Evolutionary conservation across 2,113 vertebrate species (phyloP), one percentile per base, ranked within the genome.

Genomic region (Microtus oregoni): DNA sequence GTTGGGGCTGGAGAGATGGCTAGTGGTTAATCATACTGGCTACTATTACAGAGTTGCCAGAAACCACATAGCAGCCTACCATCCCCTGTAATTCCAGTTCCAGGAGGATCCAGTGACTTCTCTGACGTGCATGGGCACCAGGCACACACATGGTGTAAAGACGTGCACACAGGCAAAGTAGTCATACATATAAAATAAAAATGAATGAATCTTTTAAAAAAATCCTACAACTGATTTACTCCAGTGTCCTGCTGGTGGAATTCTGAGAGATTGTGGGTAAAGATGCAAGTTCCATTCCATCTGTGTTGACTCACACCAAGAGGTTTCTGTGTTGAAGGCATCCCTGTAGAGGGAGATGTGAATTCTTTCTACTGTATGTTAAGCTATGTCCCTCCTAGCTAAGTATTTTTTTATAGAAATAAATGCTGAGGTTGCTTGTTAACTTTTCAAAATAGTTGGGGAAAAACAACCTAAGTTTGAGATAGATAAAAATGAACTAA

Each of bases 141-240:
- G 13, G 14, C 55, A 24, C 3, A 61, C 13, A 14, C 32, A 15
- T 14, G 6, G 81, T 17, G 0, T 4, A 83, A 30, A 28, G 24
- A 41, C 20, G 63, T 58, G 38, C 13, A 38, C 12, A 26, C 22
- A 81, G 30, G 19, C 32, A 26, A 82, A 82, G 35, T 2, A 63
- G 55, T 63, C n/a, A 83, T 83, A 28, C 7, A 41, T 13, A 63
- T 63, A 63, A 63, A 63, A 63, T 41, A 63, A 63, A 63, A 83
- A 41, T 41, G 61, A 83, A 61, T 38, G 5, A 41, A 41, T 75
- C 1, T 9, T 28, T 0, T 15, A n/a, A 67, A 67, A 12, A 67
- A 67, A 67, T 52, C 10, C 73, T 93, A 19, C 47, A 65, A 19
- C 22, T 93, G 75, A 85, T 92, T 95, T 83, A 78, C 52, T 86